Evolutionary conservation across 1,140 invertebrate species (phyloP).

Genomic region (Nasonia vitripennis): DNA sequence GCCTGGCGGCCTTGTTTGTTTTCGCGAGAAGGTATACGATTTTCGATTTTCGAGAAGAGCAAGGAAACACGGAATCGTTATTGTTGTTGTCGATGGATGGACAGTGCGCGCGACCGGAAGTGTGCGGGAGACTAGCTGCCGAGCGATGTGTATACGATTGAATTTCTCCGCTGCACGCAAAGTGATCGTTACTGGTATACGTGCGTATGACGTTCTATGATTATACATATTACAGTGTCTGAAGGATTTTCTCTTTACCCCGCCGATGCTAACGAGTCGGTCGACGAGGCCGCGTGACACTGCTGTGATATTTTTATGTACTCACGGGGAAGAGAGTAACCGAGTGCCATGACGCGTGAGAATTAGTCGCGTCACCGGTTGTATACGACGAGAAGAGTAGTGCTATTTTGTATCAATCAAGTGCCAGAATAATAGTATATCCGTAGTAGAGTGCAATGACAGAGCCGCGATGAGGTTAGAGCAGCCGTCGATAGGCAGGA

Average conservation of each 20-base stretch:
- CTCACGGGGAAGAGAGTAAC: background rate
- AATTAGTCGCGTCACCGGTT: background rate
- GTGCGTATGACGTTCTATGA: background rate
- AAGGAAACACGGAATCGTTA: background rate
- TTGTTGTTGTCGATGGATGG: background rate
- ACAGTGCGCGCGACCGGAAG: background rate
- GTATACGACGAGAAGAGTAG: background rate
- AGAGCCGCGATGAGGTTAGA: conserved; percentile 54
- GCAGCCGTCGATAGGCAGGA: conserved; percentile 47
- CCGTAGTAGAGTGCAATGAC: conserved; percentile 31
- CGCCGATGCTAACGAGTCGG: no score
- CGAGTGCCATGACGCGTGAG: background rate
- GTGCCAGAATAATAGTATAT: background rate
- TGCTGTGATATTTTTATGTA: no score
- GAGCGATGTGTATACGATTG: background rate
- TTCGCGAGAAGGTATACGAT: conserved; percentile 13
- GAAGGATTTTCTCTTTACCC: background rate
- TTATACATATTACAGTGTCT: background rate
- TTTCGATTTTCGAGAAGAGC: background rate
- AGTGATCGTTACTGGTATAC: background rate
- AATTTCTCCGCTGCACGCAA: background rate
- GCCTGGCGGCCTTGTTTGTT: background rate
- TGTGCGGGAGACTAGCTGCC: background rate
- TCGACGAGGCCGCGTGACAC: no score
- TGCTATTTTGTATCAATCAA: conserved; percentile 5